Evolutionary conservation across 2,113 vertebrate genomes (phyloP).

Genomic region (Uria aalge): DNA sequence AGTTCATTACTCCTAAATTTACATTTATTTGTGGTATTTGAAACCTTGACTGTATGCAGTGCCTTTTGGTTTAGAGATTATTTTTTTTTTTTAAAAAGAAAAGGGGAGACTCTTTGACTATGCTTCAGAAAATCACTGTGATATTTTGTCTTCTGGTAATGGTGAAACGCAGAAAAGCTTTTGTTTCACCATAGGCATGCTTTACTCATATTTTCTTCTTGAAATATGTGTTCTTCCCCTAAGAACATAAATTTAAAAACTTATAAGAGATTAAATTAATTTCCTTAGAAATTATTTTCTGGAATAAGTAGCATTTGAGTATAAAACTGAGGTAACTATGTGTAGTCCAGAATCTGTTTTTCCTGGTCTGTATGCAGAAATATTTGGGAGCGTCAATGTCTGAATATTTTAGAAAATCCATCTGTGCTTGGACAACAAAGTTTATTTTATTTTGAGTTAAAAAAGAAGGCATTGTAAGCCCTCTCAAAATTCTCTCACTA

Average conservation of each 20-base stretch:
- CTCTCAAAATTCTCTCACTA: background rate
- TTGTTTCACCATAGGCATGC: background rate
- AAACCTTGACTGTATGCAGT: background rate
- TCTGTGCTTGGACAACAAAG: background rate
- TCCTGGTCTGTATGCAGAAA: background rate
- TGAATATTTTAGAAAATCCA: background rate
- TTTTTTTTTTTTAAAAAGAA: no score
- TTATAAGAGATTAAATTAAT: background rate
- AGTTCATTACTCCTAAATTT: background rate
- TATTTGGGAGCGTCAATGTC: background rate
- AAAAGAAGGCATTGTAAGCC: background rate
- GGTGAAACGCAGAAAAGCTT: background rate
- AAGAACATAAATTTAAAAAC: background rate
- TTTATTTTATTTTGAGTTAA: background rate
- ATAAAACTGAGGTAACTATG: background rate
- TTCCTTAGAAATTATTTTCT: background rate
- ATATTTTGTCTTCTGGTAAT: background rate
- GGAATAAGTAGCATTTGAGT: fast-evolving
- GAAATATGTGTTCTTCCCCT: background rate
- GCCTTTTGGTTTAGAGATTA: background rate
- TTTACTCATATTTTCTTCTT: background rate
- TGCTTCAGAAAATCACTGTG: background rate
- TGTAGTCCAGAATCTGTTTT: background rate
- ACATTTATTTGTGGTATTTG: background rate
- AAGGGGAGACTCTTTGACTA: fast-evolving